phyloP scores from a whole-genome alignment of 1,140 invertebrate genomes.

The Aphelenchoides avenae region DNA sequence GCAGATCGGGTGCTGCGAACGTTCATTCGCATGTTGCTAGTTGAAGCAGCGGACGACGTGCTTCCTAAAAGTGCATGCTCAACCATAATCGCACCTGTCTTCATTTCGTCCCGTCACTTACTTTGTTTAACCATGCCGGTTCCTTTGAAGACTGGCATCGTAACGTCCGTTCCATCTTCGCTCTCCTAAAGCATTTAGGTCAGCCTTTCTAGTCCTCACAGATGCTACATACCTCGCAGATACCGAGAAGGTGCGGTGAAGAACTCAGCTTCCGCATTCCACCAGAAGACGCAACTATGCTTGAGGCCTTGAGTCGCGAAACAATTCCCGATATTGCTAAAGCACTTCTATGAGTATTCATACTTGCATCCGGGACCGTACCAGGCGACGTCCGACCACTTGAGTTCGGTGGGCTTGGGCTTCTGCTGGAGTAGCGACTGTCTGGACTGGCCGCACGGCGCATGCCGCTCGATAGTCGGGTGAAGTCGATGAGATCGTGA shows the following conservation, averaged over 20 bases:
- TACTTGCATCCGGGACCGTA: background rate
- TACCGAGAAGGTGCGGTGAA: constrained; percentile 55
- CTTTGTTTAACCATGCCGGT: no score
- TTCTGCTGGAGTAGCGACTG: constrained; percentile 34
- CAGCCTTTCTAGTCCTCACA: constrained; percentile 30
- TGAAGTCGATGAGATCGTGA: constrained; percentile 55
- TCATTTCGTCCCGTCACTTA: no score
- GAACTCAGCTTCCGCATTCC: constrained; percentile 56
- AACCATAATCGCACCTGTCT: no score
- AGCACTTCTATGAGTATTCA: constrained; percentile 21
- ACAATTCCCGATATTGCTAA: constrained; percentile 42
- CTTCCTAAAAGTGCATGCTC: no score
- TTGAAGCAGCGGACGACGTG: no score
- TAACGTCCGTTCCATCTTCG: constrained; percentile 15
- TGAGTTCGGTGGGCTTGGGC: constrained; percentile 39
- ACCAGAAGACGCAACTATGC: constrained; percentile 27
- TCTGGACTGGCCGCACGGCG: constrained; percentile 40
- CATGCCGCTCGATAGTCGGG: constrained; percentile 39
- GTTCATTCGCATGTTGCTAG: no score
- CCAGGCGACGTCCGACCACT: constrained; percentile 44
- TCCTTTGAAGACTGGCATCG: no score
- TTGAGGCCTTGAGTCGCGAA: constrained; percentile 44
- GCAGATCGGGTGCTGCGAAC: no score
- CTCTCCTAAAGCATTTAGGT: constrained; percentile 15
- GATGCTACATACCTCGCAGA: constrained; percentile 47